These are phyloP conservation scores for Macrobrachium nipponense DNA, from an alignment of 1,140 invertebrate species.

Conservation along the genomic window DNA sequence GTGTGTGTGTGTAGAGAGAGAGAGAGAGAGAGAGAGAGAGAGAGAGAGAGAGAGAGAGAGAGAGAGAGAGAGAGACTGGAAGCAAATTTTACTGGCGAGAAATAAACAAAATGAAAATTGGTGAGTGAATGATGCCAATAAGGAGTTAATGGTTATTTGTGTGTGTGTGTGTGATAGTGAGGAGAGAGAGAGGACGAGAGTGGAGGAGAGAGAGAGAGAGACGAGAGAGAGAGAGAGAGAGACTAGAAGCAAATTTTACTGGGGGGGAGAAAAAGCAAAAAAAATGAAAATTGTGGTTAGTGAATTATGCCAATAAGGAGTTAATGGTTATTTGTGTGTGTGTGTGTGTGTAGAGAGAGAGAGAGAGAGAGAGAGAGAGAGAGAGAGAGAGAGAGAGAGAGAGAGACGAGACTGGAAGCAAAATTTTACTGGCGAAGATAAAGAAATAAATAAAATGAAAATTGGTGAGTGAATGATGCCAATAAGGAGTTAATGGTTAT, in stretches of 20 bases:
- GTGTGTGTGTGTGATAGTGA: slow-evolving; percentile 12
- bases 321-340: slow-evolving; percentile 7
- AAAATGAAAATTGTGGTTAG: too few species aligned
- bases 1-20: background rate
- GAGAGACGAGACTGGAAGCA: background rate
- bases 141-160: too few species aligned
- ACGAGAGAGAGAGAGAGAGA: too few species aligned
- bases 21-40: background rate
- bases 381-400: background rate
- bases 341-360: background rate
- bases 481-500: too few species aligned
- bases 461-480: background rate
- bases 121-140: background rate
- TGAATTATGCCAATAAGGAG: too few species aligned
- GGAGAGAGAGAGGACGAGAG: background rate
- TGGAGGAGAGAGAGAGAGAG: background rate
- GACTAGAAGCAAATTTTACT: background rate
- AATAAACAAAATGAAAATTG: background rate
- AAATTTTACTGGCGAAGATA: too few species aligned
- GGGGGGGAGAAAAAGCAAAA: too few species aligned
- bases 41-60: background rate
- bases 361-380: background rate
- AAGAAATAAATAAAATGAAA: background rate
- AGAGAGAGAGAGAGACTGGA: background rate
- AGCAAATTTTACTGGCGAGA: too few species aligned